Base-by-base conservation (phyloP, 2,888 invertebrate species). In the Pinctada fucata region DNA sequence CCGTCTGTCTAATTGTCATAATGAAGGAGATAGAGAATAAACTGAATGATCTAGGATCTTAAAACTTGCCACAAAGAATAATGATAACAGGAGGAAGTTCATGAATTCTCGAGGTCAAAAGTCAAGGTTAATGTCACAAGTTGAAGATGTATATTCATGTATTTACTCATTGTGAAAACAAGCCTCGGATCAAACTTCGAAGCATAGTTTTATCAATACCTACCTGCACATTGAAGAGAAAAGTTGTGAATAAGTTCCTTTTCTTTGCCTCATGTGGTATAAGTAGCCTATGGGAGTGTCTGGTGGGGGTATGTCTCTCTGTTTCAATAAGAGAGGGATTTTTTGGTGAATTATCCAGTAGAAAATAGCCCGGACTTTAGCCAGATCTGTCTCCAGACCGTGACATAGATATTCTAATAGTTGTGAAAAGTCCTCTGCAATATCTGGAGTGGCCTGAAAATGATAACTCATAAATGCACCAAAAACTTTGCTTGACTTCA, bases 201-300 rank as follows among this genome's bases (percentile, higher is more conserved):
- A 31, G 31, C 31, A 31, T 31, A 31, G 31, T 31, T 31, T 31
- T 31, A 8, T 6, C 13, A 45, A 48, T 64, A 49, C 52, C 16
- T 83, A 85, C 87, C 85, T 86, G 82, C 85, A 86, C 65, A 87
- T 58, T 3, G 75, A 67, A 4, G 85, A 83, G 72, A 85, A 83
- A 31, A 87, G 69, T 67, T 84, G 80, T 1, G 85, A 75, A 64
- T 83, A 87, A 0, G 82, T 81, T 1, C 84, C 80, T 65, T 72
- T 76, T n/a, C 75, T 72, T 64, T 85, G 77, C 49, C 82, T 69
- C 13, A 87, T 84, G 13, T 79, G 79, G 49, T 80, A 80, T 3
- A 87, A 80, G 51, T 84, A 83, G 6, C 84, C 85, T 3, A 76
- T 68, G 3, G 87, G 87, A 48, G 83, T 84, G 51, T 85, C 80